These are phyloP conservation scores for Parauchenoglanis punctatus DNA, from an alignment of 2,797 vertebrate genomes.

Conservation along the genomic window DNA sequence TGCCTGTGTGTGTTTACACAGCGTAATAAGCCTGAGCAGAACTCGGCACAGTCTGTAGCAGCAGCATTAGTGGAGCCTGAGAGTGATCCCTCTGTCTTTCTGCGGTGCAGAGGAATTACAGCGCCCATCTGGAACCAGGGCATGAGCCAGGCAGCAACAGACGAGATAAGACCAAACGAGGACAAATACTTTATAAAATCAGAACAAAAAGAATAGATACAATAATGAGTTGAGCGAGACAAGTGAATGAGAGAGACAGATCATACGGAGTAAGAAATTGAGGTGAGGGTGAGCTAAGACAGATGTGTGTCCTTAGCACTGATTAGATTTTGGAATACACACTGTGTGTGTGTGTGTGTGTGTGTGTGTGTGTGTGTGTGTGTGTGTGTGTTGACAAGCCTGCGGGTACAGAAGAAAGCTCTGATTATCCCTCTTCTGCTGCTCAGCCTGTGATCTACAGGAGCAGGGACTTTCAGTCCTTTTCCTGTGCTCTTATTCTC, in stretches of 20 bases:
- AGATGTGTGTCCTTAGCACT: constrained; percentile 11
- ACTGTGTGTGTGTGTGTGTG: constrained; percentile 22
- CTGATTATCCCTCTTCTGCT: constrained; percentile 39
- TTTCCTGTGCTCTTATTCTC: not conserved
- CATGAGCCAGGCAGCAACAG: constrained; percentile 36
- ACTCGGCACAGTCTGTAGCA: constrained; percentile 36
- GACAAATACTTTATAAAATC: constrained; percentile 30
- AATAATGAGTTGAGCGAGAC: constrained; percentile 17
- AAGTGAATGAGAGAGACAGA: constrained; percentile 3
- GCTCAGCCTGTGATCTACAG: constrained; percentile 29
- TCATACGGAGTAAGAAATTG: constrained; percentile 25
- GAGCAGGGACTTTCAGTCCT: not conserved
- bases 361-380: constrained; percentile 22
- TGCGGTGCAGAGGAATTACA: constrained; percentile 39
- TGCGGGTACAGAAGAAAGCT: constrained; percentile 23
- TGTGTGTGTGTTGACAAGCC: constrained; percentile 9
- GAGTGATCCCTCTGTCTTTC: constrained; percentile 39
- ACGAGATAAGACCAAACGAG: constrained; percentile 22
- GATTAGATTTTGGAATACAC: constrained; percentile 9
- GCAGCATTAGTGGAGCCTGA: constrained; percentile 44
- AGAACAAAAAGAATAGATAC: constrained; percentile 8
- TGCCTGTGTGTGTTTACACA: constrained; percentile 34
- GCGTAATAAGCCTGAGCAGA: constrained; percentile 11
- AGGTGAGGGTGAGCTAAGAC: constrained; percentile 11
- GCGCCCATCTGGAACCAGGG: constrained; percentile 43